Evolutionary conservation across 1,140 invertebrate genomes (phyloP).

Genomic region (Luehdorfia chinensis): DNA sequence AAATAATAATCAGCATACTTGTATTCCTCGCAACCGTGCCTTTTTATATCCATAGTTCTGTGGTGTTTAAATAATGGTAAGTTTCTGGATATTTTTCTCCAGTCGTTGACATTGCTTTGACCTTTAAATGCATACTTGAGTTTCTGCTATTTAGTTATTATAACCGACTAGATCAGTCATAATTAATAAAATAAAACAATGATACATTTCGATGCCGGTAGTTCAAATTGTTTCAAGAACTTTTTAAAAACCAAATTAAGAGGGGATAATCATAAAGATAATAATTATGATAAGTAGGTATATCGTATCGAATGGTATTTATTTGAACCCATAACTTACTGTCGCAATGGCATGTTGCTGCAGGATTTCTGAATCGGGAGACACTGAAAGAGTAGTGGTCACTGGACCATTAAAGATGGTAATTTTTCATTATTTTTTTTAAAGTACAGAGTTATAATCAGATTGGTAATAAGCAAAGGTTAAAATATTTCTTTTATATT

Average conservation of each 20-base stretch:
- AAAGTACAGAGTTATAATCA: conserved; percentile 1
- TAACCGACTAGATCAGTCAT: too few relatives aligned
- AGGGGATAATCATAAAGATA: conserved; percentile 13
- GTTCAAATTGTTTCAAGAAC: conserved; percentile 1
- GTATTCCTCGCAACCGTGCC: too few relatives aligned
- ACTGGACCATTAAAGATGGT: conserved; percentile 24
- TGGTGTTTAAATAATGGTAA: too few relatives aligned
- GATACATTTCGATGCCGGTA: neutral
- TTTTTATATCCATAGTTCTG: too few relatives aligned
- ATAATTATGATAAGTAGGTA: too few relatives aligned
- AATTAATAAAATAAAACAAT: neutral
- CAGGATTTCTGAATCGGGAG: conserved; percentile 4
- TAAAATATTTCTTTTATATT: neutral
- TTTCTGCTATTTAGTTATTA: neutral
- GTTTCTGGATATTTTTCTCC: too few relatives aligned
- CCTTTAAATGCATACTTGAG: conserved; percentile 29
- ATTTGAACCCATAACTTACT: conserved; percentile 4
- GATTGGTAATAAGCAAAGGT: too few relatives aligned
- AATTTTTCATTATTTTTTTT: conserved; percentile 18
- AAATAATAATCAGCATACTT: too few relatives aligned
- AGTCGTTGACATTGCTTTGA: conserved; percentile 53
- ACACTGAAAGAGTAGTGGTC: conserved; percentile 19
- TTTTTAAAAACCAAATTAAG: conserved; percentile 1
- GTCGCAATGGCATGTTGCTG: conserved; percentile 15
- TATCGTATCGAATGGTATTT: conserved; percentile 11